Evolutionary conservation across 92 coral and sea anemone species (phyloP).

Genomic region (Galaxea fascicularis): DNA sequence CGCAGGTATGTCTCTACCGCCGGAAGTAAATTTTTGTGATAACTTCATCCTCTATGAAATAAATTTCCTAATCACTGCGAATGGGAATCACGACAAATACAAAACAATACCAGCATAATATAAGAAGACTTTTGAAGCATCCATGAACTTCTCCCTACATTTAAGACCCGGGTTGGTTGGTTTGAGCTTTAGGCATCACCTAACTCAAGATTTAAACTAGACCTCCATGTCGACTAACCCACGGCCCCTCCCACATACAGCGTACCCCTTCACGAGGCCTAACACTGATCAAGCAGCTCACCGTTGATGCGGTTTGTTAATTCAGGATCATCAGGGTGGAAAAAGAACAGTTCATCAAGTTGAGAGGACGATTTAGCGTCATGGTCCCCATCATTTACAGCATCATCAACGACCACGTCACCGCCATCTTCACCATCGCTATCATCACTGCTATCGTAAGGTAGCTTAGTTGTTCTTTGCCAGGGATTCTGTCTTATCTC

Average conservation of each 20-base stretch:
- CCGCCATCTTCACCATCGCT: constrained; percentile 67
- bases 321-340: constrained; percentile 78
- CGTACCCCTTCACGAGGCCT: not conserved
- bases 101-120: too few species aligned
- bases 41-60: too few species aligned
- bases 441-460: constrained; percentile 95
- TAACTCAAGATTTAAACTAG: too few species aligned
- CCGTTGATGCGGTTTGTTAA: constrained; percentile 78
- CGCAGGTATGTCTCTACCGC: too few species aligned
- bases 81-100: too few species aligned
- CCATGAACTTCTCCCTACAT: too few species aligned
- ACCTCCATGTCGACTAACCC: too few species aligned
- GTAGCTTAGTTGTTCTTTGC: constrained; percentile 67
- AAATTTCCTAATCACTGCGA: too few species aligned
- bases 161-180: too few species aligned
- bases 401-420: constrained; percentile 21
- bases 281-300: constrained; percentile 22
- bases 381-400: not conserved
- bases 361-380: not conserved
- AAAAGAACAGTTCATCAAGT: constrained; percentile 77
- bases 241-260: not conserved
- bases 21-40: too few species aligned
- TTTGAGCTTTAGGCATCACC: too few species aligned
- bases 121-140: too few species aligned
- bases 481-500: constrained; percentile 59